phyloP scores from a whole-genome alignment of 2,888 invertebrate genomes.

The Thereva nobilitata region DNA sequence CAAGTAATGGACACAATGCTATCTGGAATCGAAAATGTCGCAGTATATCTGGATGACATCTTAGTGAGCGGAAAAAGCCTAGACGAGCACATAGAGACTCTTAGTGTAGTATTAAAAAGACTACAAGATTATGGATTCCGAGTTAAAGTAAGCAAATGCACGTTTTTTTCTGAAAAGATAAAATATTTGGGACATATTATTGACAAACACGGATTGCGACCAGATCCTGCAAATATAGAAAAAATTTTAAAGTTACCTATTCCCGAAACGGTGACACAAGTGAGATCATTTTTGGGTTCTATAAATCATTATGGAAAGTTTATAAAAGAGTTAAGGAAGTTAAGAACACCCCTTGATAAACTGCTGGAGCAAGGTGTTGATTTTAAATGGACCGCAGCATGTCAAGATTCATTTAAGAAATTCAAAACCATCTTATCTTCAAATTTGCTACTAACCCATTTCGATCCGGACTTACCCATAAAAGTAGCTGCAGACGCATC shows the following conservation, averaged over 20 bases:
- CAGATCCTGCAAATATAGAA: slow-evolving; percentile 42
- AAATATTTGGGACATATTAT: slow-evolving; percentile 41
- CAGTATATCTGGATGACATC: slow-evolving; percentile 46
- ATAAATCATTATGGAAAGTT: slow-evolving; percentile 53
- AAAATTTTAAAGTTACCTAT: slow-evolving; percentile 43
- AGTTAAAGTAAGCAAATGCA: slow-evolving; percentile 46
- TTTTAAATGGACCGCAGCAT: too few relatives aligned
- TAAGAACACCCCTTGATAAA: too few relatives aligned
- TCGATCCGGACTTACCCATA: too few relatives aligned
- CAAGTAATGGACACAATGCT: slow-evolving; percentile 47
- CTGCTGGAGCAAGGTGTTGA: too few relatives aligned
- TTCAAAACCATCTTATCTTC: too few relatives aligned
- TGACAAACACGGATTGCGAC: slow-evolving; percentile 44
- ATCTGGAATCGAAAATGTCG: slow-evolving; percentile 41
- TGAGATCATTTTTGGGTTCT: slow-evolving; percentile 48
- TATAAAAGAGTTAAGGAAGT: slow-evolving; percentile 46
- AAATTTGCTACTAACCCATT: too few relatives aligned
- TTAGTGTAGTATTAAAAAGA: slow-evolving; percentile 43
- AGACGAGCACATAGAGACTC: slow-evolving; percentile 44
- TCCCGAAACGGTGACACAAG: slow-evolving; percentile 44
- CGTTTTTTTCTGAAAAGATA: slow-evolving; percentile 38
- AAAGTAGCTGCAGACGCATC: too few relatives aligned
- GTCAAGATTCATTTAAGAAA: too few relatives aligned
- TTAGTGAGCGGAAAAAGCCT: slow-evolving; percentile 43
- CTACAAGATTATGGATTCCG: slow-evolving; percentile 44